A percentile compares a stretch with the other conserved stretches of the same genome.
These are phyloP conservation scores for Sylvietta virens DNA, from an alignment of 2,113 vertebrate species.

Conservation along the genomic window DNA sequence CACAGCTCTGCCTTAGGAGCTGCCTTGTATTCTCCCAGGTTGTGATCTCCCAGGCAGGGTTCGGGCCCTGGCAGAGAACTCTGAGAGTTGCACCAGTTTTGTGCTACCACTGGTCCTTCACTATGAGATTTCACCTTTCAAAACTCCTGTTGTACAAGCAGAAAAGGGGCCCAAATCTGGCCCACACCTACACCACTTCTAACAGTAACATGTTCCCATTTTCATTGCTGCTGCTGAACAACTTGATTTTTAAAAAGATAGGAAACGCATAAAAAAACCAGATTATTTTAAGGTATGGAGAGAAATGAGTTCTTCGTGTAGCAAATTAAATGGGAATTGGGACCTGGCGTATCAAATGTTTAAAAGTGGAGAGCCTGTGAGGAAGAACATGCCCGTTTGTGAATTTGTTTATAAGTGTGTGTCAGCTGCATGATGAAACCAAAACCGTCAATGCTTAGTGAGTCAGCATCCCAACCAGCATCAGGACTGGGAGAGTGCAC, in stretches of 20 bases:
- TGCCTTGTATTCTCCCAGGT: accelerated
- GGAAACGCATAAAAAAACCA: accelerated
- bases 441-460: background rate
- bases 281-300: background rate
- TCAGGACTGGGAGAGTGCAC: background rate
- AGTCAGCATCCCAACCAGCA: conserved; percentile 3
- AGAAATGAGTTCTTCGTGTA: background rate
- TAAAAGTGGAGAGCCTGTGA: background rate
- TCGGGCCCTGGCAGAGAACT: background rate
- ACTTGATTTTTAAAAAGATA: background rate
- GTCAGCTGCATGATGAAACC: conserved; percentile 47
- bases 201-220: background rate
- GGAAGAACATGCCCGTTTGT: background rate
- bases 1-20: background rate
- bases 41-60: background rate
- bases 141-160: background rate
- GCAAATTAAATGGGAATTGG: background rate
- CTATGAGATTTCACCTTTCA: background rate
- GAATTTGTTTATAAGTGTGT: background rate
- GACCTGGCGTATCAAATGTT: background rate
- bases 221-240: background rate
- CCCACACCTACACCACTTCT: background rate
- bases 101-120: background rate
- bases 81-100: background rate
- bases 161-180: background rate